These are phyloP conservation scores for Zonotrichia leucophrys DNA, from an alignment of 2,113 vertebrate genomes.

Conservation along the genomic window DNA sequence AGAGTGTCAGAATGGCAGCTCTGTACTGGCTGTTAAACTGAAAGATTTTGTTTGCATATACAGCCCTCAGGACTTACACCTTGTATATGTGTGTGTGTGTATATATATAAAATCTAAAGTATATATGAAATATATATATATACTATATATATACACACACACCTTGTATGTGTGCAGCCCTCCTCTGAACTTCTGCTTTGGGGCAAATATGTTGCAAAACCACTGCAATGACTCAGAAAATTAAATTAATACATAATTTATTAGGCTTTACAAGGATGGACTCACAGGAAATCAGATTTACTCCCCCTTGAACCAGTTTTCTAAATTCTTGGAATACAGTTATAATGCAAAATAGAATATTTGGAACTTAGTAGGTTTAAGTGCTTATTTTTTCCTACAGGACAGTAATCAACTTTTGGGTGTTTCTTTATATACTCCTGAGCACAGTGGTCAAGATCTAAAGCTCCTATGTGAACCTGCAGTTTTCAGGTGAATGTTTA, in stretches of 20 bases:
- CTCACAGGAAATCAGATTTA: neutral
- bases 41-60: neutral
- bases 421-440: neutral
- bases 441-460: neutral
- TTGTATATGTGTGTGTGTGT: neutral
- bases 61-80: neutral
- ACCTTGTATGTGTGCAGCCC: neutral
- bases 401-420: neutral
- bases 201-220: neutral
- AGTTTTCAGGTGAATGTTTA: neutral
- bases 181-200: neutral
- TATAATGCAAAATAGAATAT: neutral
- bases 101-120: neutral
- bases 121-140: neutral
- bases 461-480: neutral
- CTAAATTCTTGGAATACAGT: neutral
- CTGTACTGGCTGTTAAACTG: neutral
- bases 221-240: neutral
- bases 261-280: neutral
- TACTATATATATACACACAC: too few species aligned
- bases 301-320: neutral
- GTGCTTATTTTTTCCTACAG: neutral
- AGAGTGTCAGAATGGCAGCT: neutral
- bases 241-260: neutral
- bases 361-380: neutral